Evolutionary conservation across 2,888 invertebrate species (phyloP).

Genomic region (Nemoura dubitans): DNA sequence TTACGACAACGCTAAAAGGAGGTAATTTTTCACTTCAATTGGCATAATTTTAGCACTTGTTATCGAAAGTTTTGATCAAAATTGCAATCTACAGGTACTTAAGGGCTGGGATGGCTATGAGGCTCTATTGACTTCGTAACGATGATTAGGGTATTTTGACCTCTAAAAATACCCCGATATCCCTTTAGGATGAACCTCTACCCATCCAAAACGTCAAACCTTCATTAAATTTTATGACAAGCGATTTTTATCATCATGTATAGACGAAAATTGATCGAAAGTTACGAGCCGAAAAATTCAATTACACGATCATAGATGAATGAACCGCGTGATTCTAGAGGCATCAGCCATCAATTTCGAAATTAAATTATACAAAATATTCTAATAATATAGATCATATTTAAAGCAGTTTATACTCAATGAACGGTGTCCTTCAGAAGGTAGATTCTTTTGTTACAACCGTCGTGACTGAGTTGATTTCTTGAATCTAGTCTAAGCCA

Average conservation of each 20-base stretch:
- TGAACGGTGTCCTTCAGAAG: background rate
- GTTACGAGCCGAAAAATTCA: background rate
- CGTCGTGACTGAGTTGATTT: background rate
- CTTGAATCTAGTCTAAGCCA: background rate
- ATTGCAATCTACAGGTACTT: background rate
- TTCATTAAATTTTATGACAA: background rate
- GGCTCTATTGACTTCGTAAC: background rate
- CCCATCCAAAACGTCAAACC: background rate
- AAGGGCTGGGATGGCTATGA: background rate
- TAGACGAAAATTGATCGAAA: slow-evolving; percentile 12
- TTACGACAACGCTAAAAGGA: background rate
- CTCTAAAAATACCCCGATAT: background rate
- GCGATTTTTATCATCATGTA: background rate
- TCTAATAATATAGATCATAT: background rate
- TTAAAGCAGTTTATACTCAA: background rate
- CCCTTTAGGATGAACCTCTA: background rate
- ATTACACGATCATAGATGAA: background rate
- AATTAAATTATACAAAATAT: background rate
- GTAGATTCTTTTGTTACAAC: background rate
- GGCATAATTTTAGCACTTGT: background rate
- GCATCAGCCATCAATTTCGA: background rate
- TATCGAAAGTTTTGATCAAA: background rate
- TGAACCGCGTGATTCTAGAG: background rate
- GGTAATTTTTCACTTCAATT: background rate
- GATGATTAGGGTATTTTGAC: background rate